Evolutionary conservation across 2,888 invertebrate species (phyloP), one percentile per base, ranked within the genome.

Genomic region (Empis stercorea): DNA sequence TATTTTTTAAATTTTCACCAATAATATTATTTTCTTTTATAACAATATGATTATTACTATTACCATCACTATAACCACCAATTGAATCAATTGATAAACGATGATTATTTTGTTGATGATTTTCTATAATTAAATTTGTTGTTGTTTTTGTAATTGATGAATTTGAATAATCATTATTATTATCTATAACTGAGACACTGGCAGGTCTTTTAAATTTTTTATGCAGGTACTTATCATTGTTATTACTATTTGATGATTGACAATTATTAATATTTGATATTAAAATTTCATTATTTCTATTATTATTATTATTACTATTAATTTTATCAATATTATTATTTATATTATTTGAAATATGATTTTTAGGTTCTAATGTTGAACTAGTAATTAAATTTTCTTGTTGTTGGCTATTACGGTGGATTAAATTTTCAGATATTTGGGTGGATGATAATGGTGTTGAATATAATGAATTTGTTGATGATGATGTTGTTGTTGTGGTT

Each of bases 181-280:
- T 37, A 37, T 37, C 20, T 17, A 15, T 16, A 14, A n/a, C 4
- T 15, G 16, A 16, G 2, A 15, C 37, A 61, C 78, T 80, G 65
- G 82, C 87, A 74, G 88, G 80, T 71, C 89, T 88, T 72, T 92
- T 91, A 71, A 92, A 91, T 70, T 91, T 92, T 71, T 92, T 92
- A 70, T 92, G 91, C 67, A 88, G 76, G 74, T 91, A 91, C 68
- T 82, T 85, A 62, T 76, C 77, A 62, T 80, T 80, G 71, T 75
- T 75, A 23, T 38, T 30, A 39, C 47, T 38, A 39, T 48, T 44
- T 34, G 34, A 37, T 32, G 14, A 30, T 34, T 47, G 43, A 44
- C 16, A 38, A 34, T 13, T n/a, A n/a, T n/a, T n/a, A 34, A n/a
- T 34, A 5, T 34, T 34, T 39, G 50, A 46, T 40, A 47, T 45